phyloP scores from a whole-genome alignment of 2,113 vertebrate genomes.

The Labeo catla region DNA sequence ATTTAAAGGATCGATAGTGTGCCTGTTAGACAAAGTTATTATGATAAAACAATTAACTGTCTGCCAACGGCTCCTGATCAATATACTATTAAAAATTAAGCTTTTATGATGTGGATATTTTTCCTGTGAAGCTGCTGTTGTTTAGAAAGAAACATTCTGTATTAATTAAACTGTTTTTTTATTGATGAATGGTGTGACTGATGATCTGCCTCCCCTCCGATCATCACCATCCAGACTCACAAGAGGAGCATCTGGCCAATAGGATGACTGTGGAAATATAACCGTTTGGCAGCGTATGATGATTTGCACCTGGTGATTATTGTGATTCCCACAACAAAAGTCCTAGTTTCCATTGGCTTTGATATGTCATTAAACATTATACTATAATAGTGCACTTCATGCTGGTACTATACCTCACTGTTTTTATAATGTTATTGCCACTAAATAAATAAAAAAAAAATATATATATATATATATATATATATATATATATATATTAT shows the following conservation, averaged over 20 bases:
- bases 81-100: slow-evolving; percentile 21
- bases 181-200: not conserved
- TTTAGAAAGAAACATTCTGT: slow-evolving; percentile 3
- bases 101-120: not conserved
- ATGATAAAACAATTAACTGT: slow-evolving; percentile 48
- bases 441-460: too few species aligned
- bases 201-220: not conserved
- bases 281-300: not conserved
- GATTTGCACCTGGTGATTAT: not conserved
- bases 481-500: not conserved
- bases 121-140: not conserved
- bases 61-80: slow-evolving; percentile 23
- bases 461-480: too few species aligned
- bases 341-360: not conserved
- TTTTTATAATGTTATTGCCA: not conserved
- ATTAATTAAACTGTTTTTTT: not conserved
- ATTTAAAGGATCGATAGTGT: slow-evolving; percentile 23
- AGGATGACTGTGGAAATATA: not conserved
- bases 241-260: not conserved
- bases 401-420: not conserved
- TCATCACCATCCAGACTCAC: not conserved
- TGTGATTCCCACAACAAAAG: not conserved
- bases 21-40: slow-evolving; percentile 44
- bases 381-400: not conserved
- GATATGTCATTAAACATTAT: not conserved